Evolutionary conservation across 2,113 vertebrate genomes (phyloP), one percentile per base, ranked within the genome.

Genomic region (Sinocyclocheilus grahami): DNA sequence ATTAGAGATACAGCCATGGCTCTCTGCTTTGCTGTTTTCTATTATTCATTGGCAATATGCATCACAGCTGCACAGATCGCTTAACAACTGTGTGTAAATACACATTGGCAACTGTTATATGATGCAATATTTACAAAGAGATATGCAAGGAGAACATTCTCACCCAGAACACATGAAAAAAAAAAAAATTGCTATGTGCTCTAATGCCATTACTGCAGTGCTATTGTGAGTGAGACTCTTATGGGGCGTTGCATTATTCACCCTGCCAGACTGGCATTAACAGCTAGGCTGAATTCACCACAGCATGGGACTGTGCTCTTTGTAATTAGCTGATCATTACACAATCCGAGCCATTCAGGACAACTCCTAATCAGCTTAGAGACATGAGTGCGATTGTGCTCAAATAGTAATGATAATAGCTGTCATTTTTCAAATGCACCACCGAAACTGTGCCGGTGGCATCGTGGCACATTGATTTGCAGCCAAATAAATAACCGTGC

Each of bases 251-350:
- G 94, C 94, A 91, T 91, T 87, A 88, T 85, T 79, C 80, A 85
- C 91, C 65, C 67, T 84, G 93, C 95, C 94, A 96, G 93, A 91
- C 93, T 95, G 94, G 94, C 93, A 95, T 95, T 92, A 95, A 91
- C 92, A 91, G 92, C 94, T 92, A 94, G 93, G 93, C 94, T 94
- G 92, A 92, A 95, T 94, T 95, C 94, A 93, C 92, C 90, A 92
- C 93, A 92, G 93, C 95, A 94, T 62, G 76, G 94, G 79, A 24
- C 63, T 92, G 95, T 94, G 94, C 93, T 95, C 94, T 95, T 96
- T 95, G 95, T 95, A 96, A 96, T 97, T 96, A 96, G 95, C 94
- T 96, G 93, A 95, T 96, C 95, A 95, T 96, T 96, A 96, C 93
- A 95, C 95, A 96, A 96, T 96, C 95, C 95, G 94, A 87, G 92